Conservation (phyloP, 2,888 invertebrate species). For the Marronus borbonicus region DNA sequence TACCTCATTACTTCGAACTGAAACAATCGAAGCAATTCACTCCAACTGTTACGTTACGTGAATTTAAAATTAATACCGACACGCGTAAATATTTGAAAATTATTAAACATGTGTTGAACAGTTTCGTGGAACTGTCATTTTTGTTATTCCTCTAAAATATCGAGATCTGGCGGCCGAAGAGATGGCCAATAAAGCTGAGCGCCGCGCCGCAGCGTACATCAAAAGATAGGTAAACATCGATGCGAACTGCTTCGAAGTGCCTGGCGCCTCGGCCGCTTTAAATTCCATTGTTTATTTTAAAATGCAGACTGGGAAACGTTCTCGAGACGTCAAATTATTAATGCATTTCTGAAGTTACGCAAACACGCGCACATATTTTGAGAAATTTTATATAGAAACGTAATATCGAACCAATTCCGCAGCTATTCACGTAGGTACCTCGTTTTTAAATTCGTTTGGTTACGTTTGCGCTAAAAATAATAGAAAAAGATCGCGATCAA, state of each 20-base stretch:
- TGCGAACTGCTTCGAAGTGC: slow-evolving; percentile 27
- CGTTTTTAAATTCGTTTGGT: no score
- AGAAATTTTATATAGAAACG: slow-evolving; percentile 2
- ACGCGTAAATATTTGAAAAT: slow-evolving; percentile 13
- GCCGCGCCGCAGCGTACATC: background rate
- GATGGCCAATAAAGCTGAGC: slow-evolving; percentile 33
- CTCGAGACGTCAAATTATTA: slow-evolving; percentile 27
- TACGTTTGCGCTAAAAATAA: no score
- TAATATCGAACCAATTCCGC: background rate
- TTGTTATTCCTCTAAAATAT: slow-evolving; percentile 19
- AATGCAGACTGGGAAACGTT: slow-evolving; percentile 19
- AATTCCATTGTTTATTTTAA: slow-evolving; percentile 47
- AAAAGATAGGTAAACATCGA: slow-evolving; percentile 40
- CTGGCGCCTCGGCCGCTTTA: slow-evolving; percentile 40
- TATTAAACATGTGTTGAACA: background rate
- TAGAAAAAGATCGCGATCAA: no score
- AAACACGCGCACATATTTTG: slow-evolving; percentile 22
- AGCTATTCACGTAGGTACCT: no score
- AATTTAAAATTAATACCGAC: no score
- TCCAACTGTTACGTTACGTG: no score
- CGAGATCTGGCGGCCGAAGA: background rate
- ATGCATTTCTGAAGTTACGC: slow-evolving; percentile 40
- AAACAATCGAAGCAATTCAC: no score
- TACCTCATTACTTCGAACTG: no score
- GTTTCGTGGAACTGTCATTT: background rate